Evolutionary conservation across 30 jellyfish, hydroid and myxozoan genomes (phyloP).

Genomic region (Aurelia sp.): DNA sequence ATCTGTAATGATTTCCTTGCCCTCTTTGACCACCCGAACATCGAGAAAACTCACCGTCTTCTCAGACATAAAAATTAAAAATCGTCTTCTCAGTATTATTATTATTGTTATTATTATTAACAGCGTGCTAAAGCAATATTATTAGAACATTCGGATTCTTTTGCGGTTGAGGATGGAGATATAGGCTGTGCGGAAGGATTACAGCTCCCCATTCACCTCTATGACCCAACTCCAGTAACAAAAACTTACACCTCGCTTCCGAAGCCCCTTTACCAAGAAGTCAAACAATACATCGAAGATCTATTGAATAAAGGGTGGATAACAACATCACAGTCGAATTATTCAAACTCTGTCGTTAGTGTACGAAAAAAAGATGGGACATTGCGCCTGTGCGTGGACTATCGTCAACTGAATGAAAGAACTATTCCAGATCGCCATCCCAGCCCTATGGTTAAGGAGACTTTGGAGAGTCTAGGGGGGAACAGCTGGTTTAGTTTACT

Average conservation of each 20-base stretch:
- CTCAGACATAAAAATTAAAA: too few relatives aligned
- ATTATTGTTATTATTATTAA: too few relatives aligned
- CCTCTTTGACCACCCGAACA: too few relatives aligned
- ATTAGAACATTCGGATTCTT: conserved; percentile 1
- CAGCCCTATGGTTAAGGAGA: too few relatives aligned
- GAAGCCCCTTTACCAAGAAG: conserved; percentile 33
- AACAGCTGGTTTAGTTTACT: too few relatives aligned
- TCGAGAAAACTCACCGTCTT: too few relatives aligned
- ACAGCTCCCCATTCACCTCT: conserved; percentile 25
- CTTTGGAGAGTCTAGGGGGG: too few relatives aligned
- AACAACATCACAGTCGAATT: conserved; percentile 8
- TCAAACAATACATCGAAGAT: conserved; percentile 41
- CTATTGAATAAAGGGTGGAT: conserved; percentile 44
- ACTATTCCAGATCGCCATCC: too few relatives aligned
- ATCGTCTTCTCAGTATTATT: too few relatives aligned
- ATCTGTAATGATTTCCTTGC: too few relatives aligned
- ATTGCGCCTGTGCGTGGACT: too few relatives aligned
- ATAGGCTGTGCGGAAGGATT: conserved; percentile 38
- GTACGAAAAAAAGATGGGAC: neutral
- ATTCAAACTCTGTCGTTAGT: conserved; percentile 33
- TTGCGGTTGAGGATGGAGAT: conserved; percentile 2
- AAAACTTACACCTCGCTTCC: conserved; percentile 30
- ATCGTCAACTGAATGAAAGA: too few relatives aligned
- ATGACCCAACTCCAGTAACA: conserved; percentile 44
- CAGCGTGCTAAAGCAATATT: conserved; percentile 8